Evolutionary conservation across 2,797 vertebrate genomes (phyloP), one percentile per base, ranked within the genome.

Genomic region (Setipinna tenuifilis): DNA sequence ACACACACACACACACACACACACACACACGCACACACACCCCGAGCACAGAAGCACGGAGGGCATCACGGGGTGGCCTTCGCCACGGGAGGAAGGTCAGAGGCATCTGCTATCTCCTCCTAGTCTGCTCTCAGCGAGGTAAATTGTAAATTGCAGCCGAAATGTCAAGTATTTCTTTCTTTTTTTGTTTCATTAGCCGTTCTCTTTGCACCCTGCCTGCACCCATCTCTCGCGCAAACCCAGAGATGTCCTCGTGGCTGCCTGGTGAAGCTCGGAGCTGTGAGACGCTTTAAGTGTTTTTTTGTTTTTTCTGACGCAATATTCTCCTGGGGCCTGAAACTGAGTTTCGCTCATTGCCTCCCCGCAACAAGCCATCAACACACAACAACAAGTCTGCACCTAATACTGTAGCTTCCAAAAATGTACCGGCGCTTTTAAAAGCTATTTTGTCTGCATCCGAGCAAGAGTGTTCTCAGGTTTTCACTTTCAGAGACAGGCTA

Each of bases 111-210:
- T 31, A 44, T 78, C 35, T 11, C 19, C 35, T 11, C 19, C 71
- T 78, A 6, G 31, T 78, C 35, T 78, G 6, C 6, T 78, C 71
- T 41, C 71, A 21, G 71, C 71, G 21, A 35, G 41, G 31, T 44
- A 78, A 44, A 44, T 78, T 78, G 31, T 44, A 78, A 44, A 44
- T 78, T 78, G 71, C 35, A 19, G 71, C 71, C 21, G 35, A 78
- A 41, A 75, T 75, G 68, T 75, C 31, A 75, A 78, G 71, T 44
- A 44, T 78, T 78, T 41, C 71, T 44, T 44, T 59, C 19, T 59
- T 59, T 59, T n/a, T 59, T 54, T 48, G 3, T 48, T 48, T 54
- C 35, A 41, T 41, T 41, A 41, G 5, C 0, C 2, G 65, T 6
- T 44, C 71, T 44, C 31, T 78, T 21, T 71, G 11, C 71, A 19